phyloP scores from a whole-genome alignment of 2,113 vertebrate species.

The Neogale vison region DNA sequence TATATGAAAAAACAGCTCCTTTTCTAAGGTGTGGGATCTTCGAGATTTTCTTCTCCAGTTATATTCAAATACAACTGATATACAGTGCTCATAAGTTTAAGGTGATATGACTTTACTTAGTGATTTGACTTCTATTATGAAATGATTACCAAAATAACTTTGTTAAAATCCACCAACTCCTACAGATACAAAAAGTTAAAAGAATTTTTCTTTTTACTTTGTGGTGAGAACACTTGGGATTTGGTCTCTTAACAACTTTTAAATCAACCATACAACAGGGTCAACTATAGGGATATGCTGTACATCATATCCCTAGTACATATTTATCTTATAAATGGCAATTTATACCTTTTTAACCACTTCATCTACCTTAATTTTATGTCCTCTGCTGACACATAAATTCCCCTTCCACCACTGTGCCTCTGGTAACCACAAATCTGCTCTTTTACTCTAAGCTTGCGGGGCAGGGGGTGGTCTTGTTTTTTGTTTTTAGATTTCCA shows the following conservation, averaged over 20 bases:
- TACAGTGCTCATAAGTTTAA: not conserved
- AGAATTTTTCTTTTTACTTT: not conserved
- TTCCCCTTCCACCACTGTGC: not conserved
- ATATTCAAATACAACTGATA: not conserved
- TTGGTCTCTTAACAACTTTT: not conserved
- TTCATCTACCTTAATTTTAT: not conserved
- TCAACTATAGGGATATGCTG: not conserved
- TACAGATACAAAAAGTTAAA: not conserved
- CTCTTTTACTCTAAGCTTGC: not conserved
- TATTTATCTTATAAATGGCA: not conserved
- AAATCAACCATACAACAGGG: not conserved
- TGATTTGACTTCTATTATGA: not conserved
- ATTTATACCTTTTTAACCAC: not conserved
- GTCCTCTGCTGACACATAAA: not conserved
- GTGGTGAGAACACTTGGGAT: not conserved
- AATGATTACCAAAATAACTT: not conserved
- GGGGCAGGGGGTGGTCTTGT: not conserved
- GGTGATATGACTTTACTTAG: not conserved
- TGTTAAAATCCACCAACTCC: not conserved
- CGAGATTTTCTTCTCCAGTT: not conserved
- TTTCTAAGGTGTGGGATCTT: not conserved
- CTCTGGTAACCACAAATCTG: not conserved
- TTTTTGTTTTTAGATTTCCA: not conserved
- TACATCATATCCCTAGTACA: not conserved
- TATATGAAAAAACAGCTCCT: not conserved